Base-by-base conservation (phyloP, 2,888 invertebrate genomes). In the Caenorhabditis imperialis region DNA sequence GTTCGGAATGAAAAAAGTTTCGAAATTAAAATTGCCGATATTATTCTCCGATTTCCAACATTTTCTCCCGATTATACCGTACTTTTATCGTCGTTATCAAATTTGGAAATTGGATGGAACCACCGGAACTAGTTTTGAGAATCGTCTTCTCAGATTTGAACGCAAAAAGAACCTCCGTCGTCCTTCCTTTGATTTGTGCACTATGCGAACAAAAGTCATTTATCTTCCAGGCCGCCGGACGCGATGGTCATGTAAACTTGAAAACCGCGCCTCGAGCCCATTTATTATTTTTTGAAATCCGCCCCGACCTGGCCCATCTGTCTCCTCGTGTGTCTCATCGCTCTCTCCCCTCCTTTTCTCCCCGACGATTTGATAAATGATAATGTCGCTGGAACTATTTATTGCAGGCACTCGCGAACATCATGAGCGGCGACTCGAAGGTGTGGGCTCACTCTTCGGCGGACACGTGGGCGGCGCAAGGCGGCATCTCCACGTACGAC, bases 401-500 rank as follows among this genome's bases (percentile, higher is more conserved):
- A 30, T 60, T 58, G 47, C 58, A 58, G 58, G 5, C 18, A n/a
- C 40, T 27, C 3, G 22, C 25, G 47, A 50, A 61, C 14, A n/a
- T n/a, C n/a, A 69, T 69, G 58, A 73, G 65, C 65, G 54, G 65
- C 55, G 67, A 73, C 47, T 73, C 73, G 33, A 73, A 73, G 55
- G 50, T 67, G 3, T 73, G 73, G 73, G 47, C 63, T 30, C 72
- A 65, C 40, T 25, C 72, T 16, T 73, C 73, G 23, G 73, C 73
- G 45, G 73, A 65, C 54, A 73, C 65, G 12, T 73, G 73, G 73
- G 44, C 57, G 6, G 37, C 45, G 38, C 51, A 58, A 23, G 51
- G n/a, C 14, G 69, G 69, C 35, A 72, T 72, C 30, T 65, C 73
- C 30, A 73, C 73, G 22, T 73, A 67, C 61, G 67, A 73, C 61